Evolutionary conservation across 2,797 vertebrate species (phyloP).

Genomic region (Chaetophractus vellerosus): DNA sequence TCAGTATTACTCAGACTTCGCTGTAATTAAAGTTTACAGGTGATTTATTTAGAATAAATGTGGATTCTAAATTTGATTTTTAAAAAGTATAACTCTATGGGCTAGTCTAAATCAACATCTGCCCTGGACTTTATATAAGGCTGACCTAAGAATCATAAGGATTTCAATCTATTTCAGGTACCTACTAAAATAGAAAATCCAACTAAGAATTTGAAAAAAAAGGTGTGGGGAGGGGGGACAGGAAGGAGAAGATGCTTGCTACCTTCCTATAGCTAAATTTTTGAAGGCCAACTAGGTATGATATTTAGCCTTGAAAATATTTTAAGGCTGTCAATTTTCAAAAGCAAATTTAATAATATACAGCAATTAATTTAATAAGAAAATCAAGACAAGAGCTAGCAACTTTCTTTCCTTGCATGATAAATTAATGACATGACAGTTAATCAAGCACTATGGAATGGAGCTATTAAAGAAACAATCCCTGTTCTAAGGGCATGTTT

Average conservation of each 20-base stretch:
- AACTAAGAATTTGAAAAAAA: constrained; percentile 7
- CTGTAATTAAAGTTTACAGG: constrained; percentile 89
- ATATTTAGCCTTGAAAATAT: constrained; percentile 62
- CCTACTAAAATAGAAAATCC: constrained; percentile 53
- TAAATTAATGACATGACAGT: constrained; percentile 53
- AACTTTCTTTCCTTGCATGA: constrained; percentile 47
- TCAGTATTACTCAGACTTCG: constrained; percentile 98
- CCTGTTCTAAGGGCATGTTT: neutral
- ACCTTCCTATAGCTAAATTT: constrained; percentile 11
- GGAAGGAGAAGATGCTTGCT: neutral
- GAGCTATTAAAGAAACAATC: constrained; percentile 37
- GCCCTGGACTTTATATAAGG: constrained; percentile 49
- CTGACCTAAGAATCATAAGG: constrained; percentile 15
- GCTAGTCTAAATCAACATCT: constrained; percentile 62
- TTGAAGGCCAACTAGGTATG: neutral
- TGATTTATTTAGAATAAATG: constrained; percentile 72
- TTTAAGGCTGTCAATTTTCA: constrained; percentile 57
- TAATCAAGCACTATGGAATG: neutral
- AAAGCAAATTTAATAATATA: constrained; percentile 28
- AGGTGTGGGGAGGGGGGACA: neutral
- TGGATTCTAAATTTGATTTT: constrained; percentile 59
- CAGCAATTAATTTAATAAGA: constrained; percentile 47
- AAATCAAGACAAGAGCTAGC: constrained; percentile 37
- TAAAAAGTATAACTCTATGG: constrained; percentile 56
- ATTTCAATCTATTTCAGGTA: constrained; percentile 52